A percentile compares a stretch with the other conserved stretches of the same genome.
Evolutionary conservation across 1,140 invertebrate genomes (phyloP).

Genomic region (Psix sp.): DNA sequence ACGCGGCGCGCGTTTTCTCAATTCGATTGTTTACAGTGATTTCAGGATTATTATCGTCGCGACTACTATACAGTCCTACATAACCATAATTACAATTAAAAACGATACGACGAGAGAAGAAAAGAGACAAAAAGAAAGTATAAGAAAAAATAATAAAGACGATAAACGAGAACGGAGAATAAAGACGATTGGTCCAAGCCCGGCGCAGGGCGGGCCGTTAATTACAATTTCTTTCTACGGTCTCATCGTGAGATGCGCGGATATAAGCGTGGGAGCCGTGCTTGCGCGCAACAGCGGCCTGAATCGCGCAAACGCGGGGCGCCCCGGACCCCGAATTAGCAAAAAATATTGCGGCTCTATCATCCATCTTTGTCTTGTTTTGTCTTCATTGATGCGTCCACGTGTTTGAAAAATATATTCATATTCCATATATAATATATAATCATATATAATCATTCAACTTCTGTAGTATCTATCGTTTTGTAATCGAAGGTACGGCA

Average conservation of each 20-base stretch:
- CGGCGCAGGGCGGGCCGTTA: background rate
- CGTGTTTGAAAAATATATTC: conserved; percentile 75
- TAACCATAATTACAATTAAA: conserved; percentile 19
- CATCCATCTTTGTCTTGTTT: conserved; percentile 36
- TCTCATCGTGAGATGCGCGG: background rate
- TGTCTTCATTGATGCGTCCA: conserved; percentile 64
- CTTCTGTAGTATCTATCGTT: conserved; percentile 73
- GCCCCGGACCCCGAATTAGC: conserved; percentile 2
- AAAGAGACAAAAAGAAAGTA: conserved; percentile 1
- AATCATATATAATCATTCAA: too few relatives aligned
- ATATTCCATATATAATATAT: too few relatives aligned
- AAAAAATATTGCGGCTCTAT: conserved; percentile 42
- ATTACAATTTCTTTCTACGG: conserved; percentile 2
- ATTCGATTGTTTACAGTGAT: conserved; percentile 39
- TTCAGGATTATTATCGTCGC: conserved; percentile 7
- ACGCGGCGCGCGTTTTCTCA: conserved; percentile 45
- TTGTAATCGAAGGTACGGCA: too few relatives aligned
- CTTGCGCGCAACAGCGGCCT: background rate
- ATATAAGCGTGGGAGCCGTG: conserved; percentile 3
- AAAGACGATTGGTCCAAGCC: background rate
- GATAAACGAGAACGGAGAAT: background rate
- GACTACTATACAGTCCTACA: conserved; percentile 7
- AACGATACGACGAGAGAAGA: conserved; percentile 1
- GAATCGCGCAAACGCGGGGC: conserved; percentile 18
- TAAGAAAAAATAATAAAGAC: conserved; percentile 4